Conservation (phyloP, 2,797 vertebrate species). For the Buceros bicornis region DNA sequence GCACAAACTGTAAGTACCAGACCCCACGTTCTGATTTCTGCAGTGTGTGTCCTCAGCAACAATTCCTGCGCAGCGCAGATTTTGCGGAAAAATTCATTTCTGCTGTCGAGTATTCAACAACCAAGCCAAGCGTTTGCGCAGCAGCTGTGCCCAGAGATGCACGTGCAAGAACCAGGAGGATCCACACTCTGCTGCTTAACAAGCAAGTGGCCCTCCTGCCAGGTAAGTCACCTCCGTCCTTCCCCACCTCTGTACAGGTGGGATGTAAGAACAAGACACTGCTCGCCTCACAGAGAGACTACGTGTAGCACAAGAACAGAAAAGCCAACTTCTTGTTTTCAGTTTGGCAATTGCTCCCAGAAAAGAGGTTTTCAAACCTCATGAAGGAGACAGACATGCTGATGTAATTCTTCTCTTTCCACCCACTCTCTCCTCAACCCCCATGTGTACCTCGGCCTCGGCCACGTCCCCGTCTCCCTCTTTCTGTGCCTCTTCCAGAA, state of each 20-base stretch:
- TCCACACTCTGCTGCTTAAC: not conserved
- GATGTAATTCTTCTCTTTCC: not conserved
- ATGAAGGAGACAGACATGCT: too few relatives aligned
- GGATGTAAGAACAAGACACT: rapidly evolving
- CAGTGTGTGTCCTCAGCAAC: not conserved
- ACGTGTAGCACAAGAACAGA: not conserved
- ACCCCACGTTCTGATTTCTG: not conserved
- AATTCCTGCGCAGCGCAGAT: not conserved
- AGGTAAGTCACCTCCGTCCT: not conserved
- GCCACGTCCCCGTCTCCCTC: slow-evolving; percentile 93
- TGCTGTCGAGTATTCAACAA: not conserved
- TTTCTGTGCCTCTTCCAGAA: slow-evolving; percentile 91
- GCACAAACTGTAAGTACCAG: not conserved
- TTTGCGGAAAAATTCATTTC: not conserved
- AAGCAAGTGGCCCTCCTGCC: not conserved
- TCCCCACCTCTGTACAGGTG: rapidly evolving
- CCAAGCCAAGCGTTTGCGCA: not conserved
- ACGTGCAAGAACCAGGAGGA: rapidly evolving
- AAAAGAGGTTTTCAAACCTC: not conserved
- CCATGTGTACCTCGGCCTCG: slow-evolving; percentile 90
- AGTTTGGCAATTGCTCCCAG: not conserved
- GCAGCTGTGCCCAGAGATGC: not conserved
- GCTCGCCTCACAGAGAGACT: not conserved
- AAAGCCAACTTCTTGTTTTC: not conserved
- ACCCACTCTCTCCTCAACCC: not conserved